Evolutionary conservation across 2,888 invertebrate species (phyloP).

Genomic region (Apocheima hispidaria): DNA sequence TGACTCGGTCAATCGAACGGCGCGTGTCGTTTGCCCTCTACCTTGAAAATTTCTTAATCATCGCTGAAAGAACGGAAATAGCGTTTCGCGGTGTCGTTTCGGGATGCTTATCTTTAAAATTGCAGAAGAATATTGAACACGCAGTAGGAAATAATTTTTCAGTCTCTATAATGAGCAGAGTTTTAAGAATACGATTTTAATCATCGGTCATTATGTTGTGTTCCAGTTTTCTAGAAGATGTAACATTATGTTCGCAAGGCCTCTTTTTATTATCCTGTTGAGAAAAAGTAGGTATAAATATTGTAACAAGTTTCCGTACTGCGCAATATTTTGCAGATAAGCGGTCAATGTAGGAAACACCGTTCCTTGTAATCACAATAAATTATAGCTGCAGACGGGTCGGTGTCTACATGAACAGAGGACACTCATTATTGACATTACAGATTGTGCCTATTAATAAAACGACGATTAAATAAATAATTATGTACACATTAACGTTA

Average conservation of each 20-base stretch:
- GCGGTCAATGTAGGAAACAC: slow-evolving; percentile 70
- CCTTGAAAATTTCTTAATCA: slow-evolving; percentile 52
- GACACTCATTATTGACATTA: slow-evolving; percentile 35
- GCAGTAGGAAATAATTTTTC: not conserved
- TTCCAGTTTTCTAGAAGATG: slow-evolving; percentile 18
- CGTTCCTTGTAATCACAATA: slow-evolving; percentile 41
- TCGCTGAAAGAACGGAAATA: slow-evolving; percentile 50
- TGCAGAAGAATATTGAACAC: not conserved
- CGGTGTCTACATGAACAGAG: slow-evolving; percentile 32
- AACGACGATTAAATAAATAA: slow-evolving; percentile 33
- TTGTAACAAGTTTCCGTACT: slow-evolving; percentile 50
- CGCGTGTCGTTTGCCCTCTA: slow-evolving; percentile 51
- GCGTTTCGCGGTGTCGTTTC: slow-evolving; percentile 3
- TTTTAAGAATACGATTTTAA: not conserved
- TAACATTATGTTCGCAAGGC: slow-evolving; percentile 8
- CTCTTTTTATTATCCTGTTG: slow-evolving; percentile 18
- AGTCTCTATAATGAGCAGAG: too few relatives aligned
- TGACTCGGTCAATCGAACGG: slow-evolving; percentile 56
- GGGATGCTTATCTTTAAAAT: slow-evolving; percentile 18
- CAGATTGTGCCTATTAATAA: slow-evolving; percentile 40
- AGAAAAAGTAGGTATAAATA: slow-evolving; percentile 27
- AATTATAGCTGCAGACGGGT: slow-evolving; percentile 36
- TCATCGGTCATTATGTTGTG: slow-evolving; percentile 1
- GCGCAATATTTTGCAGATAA: slow-evolving; percentile 75
- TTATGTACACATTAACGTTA: slow-evolving; percentile 27